Conservation (phyloP, 2,797 vertebrate species). For the Anolis apletophallus region DNA sequence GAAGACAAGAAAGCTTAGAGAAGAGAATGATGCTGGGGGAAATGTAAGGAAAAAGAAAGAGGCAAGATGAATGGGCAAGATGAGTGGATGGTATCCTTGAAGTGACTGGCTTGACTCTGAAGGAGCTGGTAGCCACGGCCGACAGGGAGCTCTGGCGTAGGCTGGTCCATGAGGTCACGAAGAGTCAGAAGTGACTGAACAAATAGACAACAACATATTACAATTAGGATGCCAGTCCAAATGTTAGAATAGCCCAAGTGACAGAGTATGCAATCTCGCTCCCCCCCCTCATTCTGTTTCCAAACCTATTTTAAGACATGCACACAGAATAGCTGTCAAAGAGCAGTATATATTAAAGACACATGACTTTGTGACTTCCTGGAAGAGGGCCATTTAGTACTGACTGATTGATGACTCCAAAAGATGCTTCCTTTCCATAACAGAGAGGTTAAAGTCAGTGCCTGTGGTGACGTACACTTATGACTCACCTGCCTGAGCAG, state of each 20-base stretch:
- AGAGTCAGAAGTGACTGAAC: too few species aligned
- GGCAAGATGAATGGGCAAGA: too few species aligned
- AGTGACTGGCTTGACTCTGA: too few species aligned
- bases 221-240: not conserved
- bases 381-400: constrained; percentile 52
- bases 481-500: constrained; percentile 77
- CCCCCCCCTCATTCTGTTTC: constrained; percentile 17
- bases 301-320: constrained; percentile 55
- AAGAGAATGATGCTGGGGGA: too few species aligned
- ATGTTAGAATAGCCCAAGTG: not conserved
- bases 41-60: too few species aligned
- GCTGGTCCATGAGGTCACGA: too few species aligned
- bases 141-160: too few species aligned
- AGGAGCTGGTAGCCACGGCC: too few species aligned
- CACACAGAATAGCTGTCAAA: constrained; percentile 57
- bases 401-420: constrained; percentile 52
- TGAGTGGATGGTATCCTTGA: too few species aligned
- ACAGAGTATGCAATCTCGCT: constrained; percentile 1
- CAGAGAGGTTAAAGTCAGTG: constrained; percentile 54
- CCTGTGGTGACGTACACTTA: constrained; percentile 75
- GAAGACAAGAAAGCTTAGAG: too few species aligned
- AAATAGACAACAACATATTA: too few species aligned
- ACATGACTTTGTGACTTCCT: constrained; percentile 53
- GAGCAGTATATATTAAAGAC: constrained; percentile 58
- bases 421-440: constrained; percentile 66